Conservation (phyloP, 2,797 vertebrate species). For the Gymnoscopelus microlampas region DNA sequence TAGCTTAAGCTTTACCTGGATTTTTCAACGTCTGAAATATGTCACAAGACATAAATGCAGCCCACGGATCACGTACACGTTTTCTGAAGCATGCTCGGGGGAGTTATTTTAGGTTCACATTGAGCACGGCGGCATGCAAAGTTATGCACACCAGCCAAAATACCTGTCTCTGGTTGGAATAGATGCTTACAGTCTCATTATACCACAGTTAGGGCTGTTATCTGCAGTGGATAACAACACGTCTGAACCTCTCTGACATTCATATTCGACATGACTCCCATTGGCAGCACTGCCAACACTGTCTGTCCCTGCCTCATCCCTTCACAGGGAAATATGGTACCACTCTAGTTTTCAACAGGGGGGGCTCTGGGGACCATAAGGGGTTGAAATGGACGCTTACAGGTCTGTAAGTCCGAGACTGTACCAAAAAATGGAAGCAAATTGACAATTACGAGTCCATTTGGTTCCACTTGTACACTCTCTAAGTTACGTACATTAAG, state of each 20-base stretch:
- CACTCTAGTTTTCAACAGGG: too few species aligned
- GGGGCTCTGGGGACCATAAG: too few species aligned
- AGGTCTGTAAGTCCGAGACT: too few species aligned
- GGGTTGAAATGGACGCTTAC: too few species aligned
- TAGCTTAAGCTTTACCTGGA: conserved; percentile 38
- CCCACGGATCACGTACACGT: conserved; percentile 35
- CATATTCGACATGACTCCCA: conserved; percentile 27
- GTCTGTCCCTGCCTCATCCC: conserved; percentile 30
- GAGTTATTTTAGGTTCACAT: conserved; percentile 49
- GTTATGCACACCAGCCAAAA: conserved; percentile 48
- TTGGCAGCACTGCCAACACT: conserved; percentile 14
- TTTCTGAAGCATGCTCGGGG: conserved; percentile 31
- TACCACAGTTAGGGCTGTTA: conserved; percentile 50
- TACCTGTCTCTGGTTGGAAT: conserved; percentile 31
- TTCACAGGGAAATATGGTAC: too few species aligned
- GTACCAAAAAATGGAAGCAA: too few species aligned
- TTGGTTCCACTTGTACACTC: too few species aligned
- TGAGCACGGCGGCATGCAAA: conserved; percentile 36
- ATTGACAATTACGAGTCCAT: too few species aligned
- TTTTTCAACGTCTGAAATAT: conserved; percentile 24
- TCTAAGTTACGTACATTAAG: too few species aligned
- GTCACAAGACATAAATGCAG: conserved; percentile 22
- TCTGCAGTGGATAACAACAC: conserved; percentile 60
- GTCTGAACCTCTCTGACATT: conserved; percentile 64
- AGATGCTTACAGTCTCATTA: conserved; percentile 37